Base-by-base conservation (phyloP, 2,113 vertebrate genomes). In the Prinia subflava region DNA sequence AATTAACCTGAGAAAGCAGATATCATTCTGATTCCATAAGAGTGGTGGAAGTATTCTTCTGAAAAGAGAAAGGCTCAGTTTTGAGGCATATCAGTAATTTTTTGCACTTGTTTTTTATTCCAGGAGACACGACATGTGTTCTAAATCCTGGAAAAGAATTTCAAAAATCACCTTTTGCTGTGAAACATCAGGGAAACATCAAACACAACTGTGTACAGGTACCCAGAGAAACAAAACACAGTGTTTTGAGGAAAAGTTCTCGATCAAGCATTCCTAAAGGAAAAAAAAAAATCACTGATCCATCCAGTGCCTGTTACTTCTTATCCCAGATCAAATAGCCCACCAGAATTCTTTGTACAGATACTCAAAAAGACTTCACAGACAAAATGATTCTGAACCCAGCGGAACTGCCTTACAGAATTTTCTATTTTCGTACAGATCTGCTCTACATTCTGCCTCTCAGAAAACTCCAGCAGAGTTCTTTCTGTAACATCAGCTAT, bases 391-490 rank as follows among this genome's bases (percentile, higher is more conserved):
- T 95, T 96, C 78, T 31, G 44, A 96, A 78, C 25, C 25, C 50
- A 68, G 71, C 25, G n/a, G 87, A 92, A 80, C 89, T 94, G 52
- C 81, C 62, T 95, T 63, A 73, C 41, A 91, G 63, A 84, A 70
- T 92, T 89, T 96, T 92, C 87, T 95, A 59, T 95, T 96, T 95
- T 88, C 0, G 24, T 89, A 35, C 63, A 59, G 79, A 88, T 69
- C 90, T 90, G 76, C 41, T 57, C 71, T 81, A 53, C 65, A 71
- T 89, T 93, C 80, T 84, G 49, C 68, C 57, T 82, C 71, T 91
- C 79, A 85, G 87, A 95, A 94, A 95, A 91, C 77, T 97, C 96
- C 95, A 94, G 71, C 92, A 93, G 94, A 92, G 94, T 60, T 91
- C 80, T 80, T 94, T 95, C 83, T 96, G 42, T 94, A 94, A 55